phyloP scores from a whole-genome alignment of 2,797 vertebrate genomes.

The Erethizon dorsatum region DNA sequence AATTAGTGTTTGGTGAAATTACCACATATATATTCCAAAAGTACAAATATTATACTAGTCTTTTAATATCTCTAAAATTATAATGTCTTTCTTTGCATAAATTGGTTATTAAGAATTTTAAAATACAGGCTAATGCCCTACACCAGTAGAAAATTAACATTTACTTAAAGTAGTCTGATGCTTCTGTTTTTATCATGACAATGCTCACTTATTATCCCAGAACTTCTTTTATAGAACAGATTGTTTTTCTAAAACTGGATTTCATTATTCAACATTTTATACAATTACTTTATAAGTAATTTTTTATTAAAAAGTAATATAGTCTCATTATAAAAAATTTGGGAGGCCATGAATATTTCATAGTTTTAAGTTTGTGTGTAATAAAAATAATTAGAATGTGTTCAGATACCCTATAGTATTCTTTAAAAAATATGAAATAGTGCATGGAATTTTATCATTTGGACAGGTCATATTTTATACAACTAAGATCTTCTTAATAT shows the following conservation, averaged over 20 bases:
- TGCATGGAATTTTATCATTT: conserved; percentile 25
- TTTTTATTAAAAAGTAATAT: conserved; percentile 52
- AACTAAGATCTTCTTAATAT: conserved; percentile 36
- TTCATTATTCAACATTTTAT: conserved; percentile 21
- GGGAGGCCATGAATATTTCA: not conserved
- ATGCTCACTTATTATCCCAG: conserved; percentile 12
- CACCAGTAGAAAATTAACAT: not conserved
- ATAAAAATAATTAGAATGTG: conserved; percentile 40
- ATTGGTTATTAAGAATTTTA: conserved; percentile 17
- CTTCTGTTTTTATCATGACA: conserved; percentile 6
- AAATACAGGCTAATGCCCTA: not conserved
- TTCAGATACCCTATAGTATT: not conserved
- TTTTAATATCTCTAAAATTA: conserved; percentile 51
- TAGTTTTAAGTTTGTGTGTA: conserved; percentile 6
- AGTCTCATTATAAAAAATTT: conserved; percentile 7
- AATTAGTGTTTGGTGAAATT: conserved; percentile 49
- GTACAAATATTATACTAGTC: not conserved
- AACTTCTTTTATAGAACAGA: not conserved
- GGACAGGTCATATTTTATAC: not conserved
- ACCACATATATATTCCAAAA: conserved; percentile 45
- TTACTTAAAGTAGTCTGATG: not conserved
- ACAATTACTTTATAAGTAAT: not conserved
- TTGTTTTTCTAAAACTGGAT: conserved; percentile 24
- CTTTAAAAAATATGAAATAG: conserved; percentile 45
- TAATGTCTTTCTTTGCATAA: conserved; percentile 50